These are phyloP conservation scores for Esox masquinongy DNA, from an alignment of 2,797 vertebrate species.

Conservation along the genomic window DNA sequence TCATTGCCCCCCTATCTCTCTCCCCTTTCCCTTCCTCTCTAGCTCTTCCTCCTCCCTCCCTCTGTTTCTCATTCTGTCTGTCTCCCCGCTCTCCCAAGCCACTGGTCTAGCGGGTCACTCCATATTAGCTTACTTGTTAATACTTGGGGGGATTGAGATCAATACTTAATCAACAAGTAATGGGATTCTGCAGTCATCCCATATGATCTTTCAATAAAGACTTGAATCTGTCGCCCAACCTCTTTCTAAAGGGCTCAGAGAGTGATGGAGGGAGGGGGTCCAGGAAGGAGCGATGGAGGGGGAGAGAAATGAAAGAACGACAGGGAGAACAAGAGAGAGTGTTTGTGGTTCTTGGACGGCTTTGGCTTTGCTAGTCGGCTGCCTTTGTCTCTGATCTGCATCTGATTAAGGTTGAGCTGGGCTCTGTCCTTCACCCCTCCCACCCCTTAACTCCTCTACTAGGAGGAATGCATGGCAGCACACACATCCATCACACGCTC, in stretches of 20 bases:
- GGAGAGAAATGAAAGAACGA: constrained; percentile 30
- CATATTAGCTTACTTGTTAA: constrained; percentile 99
- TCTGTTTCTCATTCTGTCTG: constrained; percentile 37
- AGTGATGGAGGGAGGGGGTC: constrained; percentile 42
- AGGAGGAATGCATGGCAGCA: constrained; percentile 75
- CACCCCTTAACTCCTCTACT: constrained; percentile 82
- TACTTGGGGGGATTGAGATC: constrained; percentile 91
- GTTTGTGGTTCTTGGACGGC: constrained; percentile 67
- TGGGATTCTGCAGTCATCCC: constrained; percentile 99
- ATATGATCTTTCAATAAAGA: constrained; percentile 99
- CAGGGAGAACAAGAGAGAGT: constrained; percentile 16
- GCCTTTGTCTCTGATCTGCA: constrained; percentile 87
- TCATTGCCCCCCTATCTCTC: constrained; percentile 22
- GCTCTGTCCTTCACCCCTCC: constrained; percentile 88
- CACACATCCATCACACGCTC: constrained; percentile 66
- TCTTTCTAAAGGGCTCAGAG: constrained; percentile 63
- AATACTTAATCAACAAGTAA: constrained; percentile 99
- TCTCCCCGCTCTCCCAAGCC: constrained; percentile 74
- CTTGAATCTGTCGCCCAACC: constrained; percentile 88
- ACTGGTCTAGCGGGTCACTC: constrained; percentile 95
- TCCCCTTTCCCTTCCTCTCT: constrained; percentile 38
- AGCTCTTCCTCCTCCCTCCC: constrained; percentile 27
- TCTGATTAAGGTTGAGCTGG: constrained; percentile 87
- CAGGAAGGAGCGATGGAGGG: constrained; percentile 38
- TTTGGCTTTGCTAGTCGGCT: constrained; percentile 87